Evolutionary conservation across 1,140 invertebrate genomes (phyloP).

Genomic region (Drosophila willistoni): DNA sequence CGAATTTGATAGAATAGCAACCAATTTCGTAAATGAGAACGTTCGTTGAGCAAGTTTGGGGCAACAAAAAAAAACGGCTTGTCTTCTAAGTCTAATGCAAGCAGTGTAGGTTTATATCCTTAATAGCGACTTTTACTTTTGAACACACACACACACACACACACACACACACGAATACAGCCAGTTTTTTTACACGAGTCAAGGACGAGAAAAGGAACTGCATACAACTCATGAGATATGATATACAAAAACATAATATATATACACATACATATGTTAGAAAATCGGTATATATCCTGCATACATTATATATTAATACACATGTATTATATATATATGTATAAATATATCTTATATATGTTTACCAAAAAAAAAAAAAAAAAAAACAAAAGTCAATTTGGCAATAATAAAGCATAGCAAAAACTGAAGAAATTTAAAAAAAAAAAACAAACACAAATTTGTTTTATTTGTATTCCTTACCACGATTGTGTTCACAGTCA

Average conservation of each 20-base stretch:
- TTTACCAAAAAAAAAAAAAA: constrained; percentile 43
- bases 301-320: constrained; percentile 38
- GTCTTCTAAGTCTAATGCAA: too few species aligned
- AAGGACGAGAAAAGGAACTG: constrained; percentile 44
- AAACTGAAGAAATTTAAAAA: constrained; percentile 45
- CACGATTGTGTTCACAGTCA: constrained; percentile 60
- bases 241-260: constrained; percentile 18
- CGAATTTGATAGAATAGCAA: too few species aligned
- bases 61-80: too few species aligned
- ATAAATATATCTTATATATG: constrained; percentile 46
- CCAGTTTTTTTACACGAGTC: constrained; percentile 24
- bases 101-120: too few species aligned
- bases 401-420: constrained; percentile 77
- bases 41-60: too few species aligned
- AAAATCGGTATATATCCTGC: constrained; percentile 64
- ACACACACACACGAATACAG: constrained; percentile 22
- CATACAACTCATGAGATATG: constrained; percentile 32
- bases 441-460: background rate
- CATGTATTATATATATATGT: constrained; percentile 44
- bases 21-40: too few species aligned
- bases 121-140: background rate
- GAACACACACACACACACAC: too few species aligned
- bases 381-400: constrained; percentile 65
- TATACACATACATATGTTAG: constrained; percentile 33
- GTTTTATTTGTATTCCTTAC: background rate